A percentile compares a stretch with the other conserved stretches of the same genome.
These are phyloP conservation scores for Meteorus colon DNA, from an alignment of 2,888 invertebrate species.

Conservation along the genomic window DNA sequence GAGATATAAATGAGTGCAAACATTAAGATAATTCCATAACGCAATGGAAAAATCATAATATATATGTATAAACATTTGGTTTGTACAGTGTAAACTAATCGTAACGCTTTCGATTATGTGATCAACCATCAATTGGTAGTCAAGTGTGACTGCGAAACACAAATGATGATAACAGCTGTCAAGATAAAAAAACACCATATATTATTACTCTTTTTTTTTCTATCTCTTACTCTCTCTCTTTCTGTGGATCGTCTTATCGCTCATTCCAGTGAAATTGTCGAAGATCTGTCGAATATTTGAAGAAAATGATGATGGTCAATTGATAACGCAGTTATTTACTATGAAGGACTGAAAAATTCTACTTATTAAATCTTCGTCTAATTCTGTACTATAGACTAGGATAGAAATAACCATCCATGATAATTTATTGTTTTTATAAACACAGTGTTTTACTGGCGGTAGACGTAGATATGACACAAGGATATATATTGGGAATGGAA, in stretches of 20 bases:
- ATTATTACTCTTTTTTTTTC: background rate
- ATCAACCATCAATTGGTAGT: slow-evolving; percentile 15
- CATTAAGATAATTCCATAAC: slow-evolving; percentile 16
- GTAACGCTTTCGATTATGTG: slow-evolving; percentile 14
- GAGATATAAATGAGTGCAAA: slow-evolving; percentile 9
- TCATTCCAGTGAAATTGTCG: background rate
- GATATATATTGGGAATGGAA: too few relatives aligned
- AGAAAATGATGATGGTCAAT: slow-evolving; percentile 14
- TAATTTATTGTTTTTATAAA: too few relatives aligned
- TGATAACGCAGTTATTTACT: background rate
- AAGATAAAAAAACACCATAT: slow-evolving; percentile 3
- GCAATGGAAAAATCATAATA: background rate
- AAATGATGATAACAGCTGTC: slow-evolving; percentile 11
- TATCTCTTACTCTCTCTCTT: background rate
- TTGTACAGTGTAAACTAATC: slow-evolving; percentile 11
- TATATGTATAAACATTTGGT: slow-evolving; percentile 7
- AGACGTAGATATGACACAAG: too few relatives aligned
- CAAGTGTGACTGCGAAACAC: slow-evolving; percentile 8
- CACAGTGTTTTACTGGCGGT: too few relatives aligned
- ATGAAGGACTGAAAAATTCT: too few relatives aligned
- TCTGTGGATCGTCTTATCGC: background rate
- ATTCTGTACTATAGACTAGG: too few relatives aligned
- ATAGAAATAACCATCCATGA: too few relatives aligned
- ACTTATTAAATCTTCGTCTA: too few relatives aligned
- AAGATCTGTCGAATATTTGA: background rate